Conservation (phyloP, 2,113 vertebrate species). For the Phylloscopus trochiloides region DNA sequence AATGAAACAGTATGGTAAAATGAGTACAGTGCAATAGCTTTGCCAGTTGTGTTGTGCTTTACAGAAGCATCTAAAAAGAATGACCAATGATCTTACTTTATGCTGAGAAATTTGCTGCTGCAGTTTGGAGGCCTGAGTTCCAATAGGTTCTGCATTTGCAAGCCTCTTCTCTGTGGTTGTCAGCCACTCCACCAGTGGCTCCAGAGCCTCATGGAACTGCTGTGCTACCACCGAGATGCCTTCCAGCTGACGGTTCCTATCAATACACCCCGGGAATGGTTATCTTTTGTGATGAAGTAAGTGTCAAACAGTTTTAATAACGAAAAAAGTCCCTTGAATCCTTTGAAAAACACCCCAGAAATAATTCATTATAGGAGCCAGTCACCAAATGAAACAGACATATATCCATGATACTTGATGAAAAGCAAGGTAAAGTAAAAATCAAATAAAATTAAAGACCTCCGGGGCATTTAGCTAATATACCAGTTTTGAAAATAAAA, state of each 20-base stretch:
- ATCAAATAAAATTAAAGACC: background rate
- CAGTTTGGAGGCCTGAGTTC: conserved; percentile 88
- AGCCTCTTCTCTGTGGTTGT: conserved; percentile 86
- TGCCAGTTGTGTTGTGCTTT: background rate
- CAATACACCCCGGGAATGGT: conserved; percentile 36
- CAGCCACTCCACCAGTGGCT: conserved; percentile 91
- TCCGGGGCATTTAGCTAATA: background rate
- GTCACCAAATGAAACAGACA: background rate
- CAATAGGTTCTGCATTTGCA: conserved; percentile 88
- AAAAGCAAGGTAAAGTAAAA: background rate
- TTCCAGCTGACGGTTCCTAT: conserved; percentile 91
- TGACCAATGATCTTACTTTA: conserved; percentile 79
- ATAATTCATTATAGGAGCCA: background rate
- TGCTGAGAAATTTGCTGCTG: conserved; percentile 91
- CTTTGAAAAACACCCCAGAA: background rate
- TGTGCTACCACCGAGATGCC: conserved; percentile 90
- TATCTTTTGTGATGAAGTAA: background rate
- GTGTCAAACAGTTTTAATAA: background rate
- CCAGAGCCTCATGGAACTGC: conserved; percentile 93
- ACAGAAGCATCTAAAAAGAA: background rate
- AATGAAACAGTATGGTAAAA: background rate
- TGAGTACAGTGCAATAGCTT: background rate
- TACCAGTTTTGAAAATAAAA: background rate
- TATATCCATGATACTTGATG: background rate
- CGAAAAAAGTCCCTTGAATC: background rate